Evolutionary conservation across 2,888 invertebrate genomes (phyloP).

Genomic region (Agriopis leucophaearia): DNA sequence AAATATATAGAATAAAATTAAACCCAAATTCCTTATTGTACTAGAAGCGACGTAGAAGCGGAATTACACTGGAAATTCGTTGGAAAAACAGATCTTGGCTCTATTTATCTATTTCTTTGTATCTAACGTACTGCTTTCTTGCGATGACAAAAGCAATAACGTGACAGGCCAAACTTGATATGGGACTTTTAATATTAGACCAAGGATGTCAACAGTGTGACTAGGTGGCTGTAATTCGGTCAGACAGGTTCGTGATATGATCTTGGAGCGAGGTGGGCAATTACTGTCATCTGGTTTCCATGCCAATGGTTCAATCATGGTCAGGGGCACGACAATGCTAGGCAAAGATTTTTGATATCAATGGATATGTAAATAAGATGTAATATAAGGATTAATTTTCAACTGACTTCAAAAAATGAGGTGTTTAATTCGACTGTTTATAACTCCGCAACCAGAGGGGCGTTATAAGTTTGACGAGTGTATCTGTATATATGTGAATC

Average conservation of each 20-base stretch:
- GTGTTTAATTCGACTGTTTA: too few species aligned
- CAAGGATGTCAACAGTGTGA: slow-evolving; percentile 58
- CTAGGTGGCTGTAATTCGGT: slow-evolving; percentile 60
- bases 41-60: too few species aligned
- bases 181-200: slow-evolving; percentile 72
- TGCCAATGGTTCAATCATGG: slow-evolving; percentile 11
- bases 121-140: slow-evolving; percentile 16
- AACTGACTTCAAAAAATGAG: too few species aligned
- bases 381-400: not conserved
- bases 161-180: slow-evolving; percentile 59
- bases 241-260: slow-evolving; percentile 47
- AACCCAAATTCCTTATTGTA: too few species aligned
- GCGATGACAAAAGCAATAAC: slow-evolving; percentile 37
- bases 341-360: not conserved
- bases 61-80: too few species aligned
- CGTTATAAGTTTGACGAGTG: too few species aligned
- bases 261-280: slow-evolving; percentile 32
- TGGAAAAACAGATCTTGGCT: too few species aligned
- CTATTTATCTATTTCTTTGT: not conserved
- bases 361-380: not conserved
- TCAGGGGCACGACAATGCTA: slow-evolving; percentile 2
- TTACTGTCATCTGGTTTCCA: slow-evolving; percentile 32
- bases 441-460: too few species aligned
- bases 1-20: too few species aligned
- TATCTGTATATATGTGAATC: too few species aligned